Evolutionary conservation across 2,113 vertebrate genomes (phyloP).

Genomic region (Butorides virescens): DNA sequence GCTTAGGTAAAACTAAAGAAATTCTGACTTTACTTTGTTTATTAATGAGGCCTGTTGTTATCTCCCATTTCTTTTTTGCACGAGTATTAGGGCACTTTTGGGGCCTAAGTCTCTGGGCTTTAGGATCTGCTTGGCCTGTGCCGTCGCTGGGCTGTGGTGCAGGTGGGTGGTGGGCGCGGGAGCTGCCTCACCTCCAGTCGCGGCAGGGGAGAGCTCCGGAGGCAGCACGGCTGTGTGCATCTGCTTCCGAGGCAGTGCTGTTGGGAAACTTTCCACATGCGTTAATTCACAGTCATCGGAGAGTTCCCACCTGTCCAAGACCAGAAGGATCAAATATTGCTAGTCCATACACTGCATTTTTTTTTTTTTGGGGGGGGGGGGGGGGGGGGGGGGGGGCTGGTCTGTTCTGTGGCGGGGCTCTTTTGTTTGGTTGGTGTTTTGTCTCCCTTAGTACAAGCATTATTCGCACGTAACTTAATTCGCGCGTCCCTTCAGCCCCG

Average conservation of each 20-base stretch:
- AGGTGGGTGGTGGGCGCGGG: rapidly evolving
- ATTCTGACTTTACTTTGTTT: neutral
- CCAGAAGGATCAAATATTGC: neutral
- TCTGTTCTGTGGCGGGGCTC: neutral
- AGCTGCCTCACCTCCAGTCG: neutral
- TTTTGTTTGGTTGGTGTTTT: no score
- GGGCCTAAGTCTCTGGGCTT: neutral
- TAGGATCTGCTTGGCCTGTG: neutral
- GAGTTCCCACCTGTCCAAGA: neutral
- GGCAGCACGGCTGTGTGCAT: neutral
- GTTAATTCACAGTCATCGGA: neutral
- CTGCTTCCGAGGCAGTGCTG: neutral
- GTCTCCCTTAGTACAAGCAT: neutral
- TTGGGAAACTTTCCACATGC: neutral
- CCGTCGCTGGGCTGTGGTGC: neutral
- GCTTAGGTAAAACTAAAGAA: neutral
- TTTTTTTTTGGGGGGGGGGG: no score
- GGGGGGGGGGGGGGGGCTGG: no score
- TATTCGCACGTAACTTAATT: no score
- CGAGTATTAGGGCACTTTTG: no score
- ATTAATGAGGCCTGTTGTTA: neutral
- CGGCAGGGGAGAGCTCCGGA: rapidly evolving
- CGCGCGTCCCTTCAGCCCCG: no score
- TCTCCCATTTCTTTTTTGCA: neutral
- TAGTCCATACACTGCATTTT: neutral